Base-by-base conservation (phyloP, 2,888 invertebrate genomes). In the Lypha dubia region DNA sequence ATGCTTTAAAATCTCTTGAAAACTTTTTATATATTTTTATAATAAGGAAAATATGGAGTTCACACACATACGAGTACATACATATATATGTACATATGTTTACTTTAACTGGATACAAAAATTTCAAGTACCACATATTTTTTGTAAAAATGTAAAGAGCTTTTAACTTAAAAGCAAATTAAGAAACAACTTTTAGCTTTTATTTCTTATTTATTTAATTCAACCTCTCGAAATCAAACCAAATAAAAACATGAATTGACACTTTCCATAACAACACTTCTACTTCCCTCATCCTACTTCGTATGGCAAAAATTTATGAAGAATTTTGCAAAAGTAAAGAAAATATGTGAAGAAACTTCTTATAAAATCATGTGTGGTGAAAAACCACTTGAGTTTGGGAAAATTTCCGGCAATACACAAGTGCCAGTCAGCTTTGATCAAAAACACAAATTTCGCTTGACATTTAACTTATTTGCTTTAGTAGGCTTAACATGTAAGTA, bases 311-410 rank as follows among this genome's bases (percentile, higher is more conserved):
- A n/a, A n/a, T 58, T 6, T 44, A 15, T n/a, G 5, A n/a, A n/a
- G 8, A 53, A 60, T 56, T 71, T 75, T 24, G 63, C 65, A 60
- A 28, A 17, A 15, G 3, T 24, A 24, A 53, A 20, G 8, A 38
- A 70, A 38, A 17, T 11, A 24, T n/a, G 17, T 32, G 0, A 60
- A 60, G 41, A 68, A 58, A 28, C 44, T 41, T 6, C 5, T 38
- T 11, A 9, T 17, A 71, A 71, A 35, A 41, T 62, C 76, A 28
- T 76, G 68, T 80, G 46, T 63, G 63, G 7, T 0, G 46, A 49
- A 76, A 74, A 71, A 51, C 44, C 84, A 84, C 84, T 84, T 84
- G 81, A 84, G 81, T 70, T 81, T 84, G 84, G 81, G 84, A 84
- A 84, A 74, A 79, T 44, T 79, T 74, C n/a, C 15, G 11, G 2